A percentile compares a stretch with the other conserved stretches of the same genome.
Conservation (phyloP, 2,113 vertebrate species). For the Axis porcinus region DNA sequence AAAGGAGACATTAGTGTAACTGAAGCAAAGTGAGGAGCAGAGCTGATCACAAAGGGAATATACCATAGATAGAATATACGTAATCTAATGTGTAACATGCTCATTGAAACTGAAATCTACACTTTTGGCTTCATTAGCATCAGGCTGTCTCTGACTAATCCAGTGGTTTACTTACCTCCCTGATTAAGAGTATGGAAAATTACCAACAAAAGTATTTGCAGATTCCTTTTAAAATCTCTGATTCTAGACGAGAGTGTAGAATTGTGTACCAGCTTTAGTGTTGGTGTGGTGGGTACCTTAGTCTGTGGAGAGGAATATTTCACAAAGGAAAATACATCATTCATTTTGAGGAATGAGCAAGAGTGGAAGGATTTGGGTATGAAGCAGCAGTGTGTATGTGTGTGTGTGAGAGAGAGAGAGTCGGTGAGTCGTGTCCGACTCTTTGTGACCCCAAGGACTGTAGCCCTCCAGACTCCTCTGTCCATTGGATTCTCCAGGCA, state of each 20-base stretch:
- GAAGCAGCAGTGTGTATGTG: neutral
- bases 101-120: neutral
- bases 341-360: conserved; percentile 27
- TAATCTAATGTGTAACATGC: neutral
- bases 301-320: neutral
- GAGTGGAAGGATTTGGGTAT: neutral
- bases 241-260: neutral
- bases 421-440: neutral
- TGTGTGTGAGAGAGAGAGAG: neutral
- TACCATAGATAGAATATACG: neutral
- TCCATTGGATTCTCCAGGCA: neutral
- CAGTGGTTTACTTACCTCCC: neutral
- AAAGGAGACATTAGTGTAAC: neutral
- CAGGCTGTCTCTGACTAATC: neutral
- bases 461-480: neutral
- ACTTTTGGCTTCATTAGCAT: neutral
- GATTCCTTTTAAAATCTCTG: neutral
- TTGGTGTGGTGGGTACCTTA: neutral
- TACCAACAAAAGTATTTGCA: neutral
- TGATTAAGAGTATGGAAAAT: conserved; percentile 14
- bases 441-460: neutral
- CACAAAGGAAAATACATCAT: neutral
- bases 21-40: neutral
- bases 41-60: neutral
- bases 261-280: neutral